phyloP scores from a whole-genome alignment of 2,888 invertebrate genomes.

The Pollenia amentaria region DNA sequence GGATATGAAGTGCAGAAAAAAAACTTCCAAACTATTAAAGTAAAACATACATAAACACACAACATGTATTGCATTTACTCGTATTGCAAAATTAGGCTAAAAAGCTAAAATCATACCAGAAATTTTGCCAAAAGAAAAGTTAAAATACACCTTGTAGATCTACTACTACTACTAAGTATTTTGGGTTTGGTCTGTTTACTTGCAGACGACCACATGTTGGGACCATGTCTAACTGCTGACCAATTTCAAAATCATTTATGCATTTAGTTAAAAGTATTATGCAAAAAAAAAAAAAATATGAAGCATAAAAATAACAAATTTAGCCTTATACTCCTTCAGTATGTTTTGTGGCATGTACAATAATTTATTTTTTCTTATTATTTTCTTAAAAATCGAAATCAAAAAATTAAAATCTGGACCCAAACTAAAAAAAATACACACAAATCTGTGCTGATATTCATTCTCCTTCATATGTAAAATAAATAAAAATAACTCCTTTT shows the following conservation, averaged over 20 bases:
- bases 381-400: conserved; percentile 53
- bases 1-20: conserved; percentile 37
- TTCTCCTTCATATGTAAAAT: conserved; percentile 23
- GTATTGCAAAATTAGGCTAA: conserved; percentile 69
- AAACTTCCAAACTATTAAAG: conserved; percentile 20
- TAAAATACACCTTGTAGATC: conserved; percentile 64
- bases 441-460: not conserved
- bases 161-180: conserved; percentile 36
- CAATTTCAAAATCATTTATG: conserved; percentile 73
- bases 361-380: conserved; percentile 53
- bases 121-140: conserved; percentile 11
- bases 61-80: conserved; percentile 28
- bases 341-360: not conserved
- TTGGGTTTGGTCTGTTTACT: conserved; percentile 70
- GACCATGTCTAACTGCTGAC: conserved; percentile 71
- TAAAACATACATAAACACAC: conserved; percentile 2
- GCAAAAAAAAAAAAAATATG: conserved; percentile 27
- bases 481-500: conserved; percentile 41
- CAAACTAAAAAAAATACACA: not conserved
- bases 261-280: conserved; percentile 70
- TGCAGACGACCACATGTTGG: conserved; percentile 74
- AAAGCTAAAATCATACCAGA: conserved; percentile 58
- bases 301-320: conserved; percentile 14
- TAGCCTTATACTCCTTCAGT: conserved; percentile 4
- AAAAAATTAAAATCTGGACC: conserved; percentile 50